Evolutionary conservation across 2,113 vertebrate genomes (phyloP), one percentile per base, ranked within the genome.

Genomic region (Zapus hudsonius): DNA sequence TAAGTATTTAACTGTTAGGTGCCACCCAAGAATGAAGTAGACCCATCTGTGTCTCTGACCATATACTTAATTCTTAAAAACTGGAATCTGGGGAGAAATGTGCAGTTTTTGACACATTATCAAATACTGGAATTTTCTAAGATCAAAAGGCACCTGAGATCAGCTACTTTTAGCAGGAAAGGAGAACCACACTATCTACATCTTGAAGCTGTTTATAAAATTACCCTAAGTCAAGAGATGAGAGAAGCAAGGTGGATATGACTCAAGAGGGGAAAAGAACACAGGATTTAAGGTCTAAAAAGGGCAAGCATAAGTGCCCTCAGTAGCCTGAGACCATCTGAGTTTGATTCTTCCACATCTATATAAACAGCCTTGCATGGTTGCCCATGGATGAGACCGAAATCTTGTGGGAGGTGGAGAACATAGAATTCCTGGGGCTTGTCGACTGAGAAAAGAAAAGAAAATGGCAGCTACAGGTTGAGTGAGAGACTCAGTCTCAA

Each of bases 1-100:
- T n/a, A 85, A 88, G 47, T 86, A 72, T 52, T 81, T 91, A 78
- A 86, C 75, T 70, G 81, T 33, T 47, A 64, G 84, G 27, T 61
- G 15, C 17, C 13, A 29, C 33, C 59, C 83, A 33, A 38, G 22
- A 63, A 84, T 38, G 23, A 36, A 44, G 9, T 19, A 61, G 63
- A 85, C 38, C 78, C 36, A 91, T 91, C 79, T 61, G 25, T 70
- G 29, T 11, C 57, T 93, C 27, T 31, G 8, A 10, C 25, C 2
- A 59, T 38, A 22, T 8, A 13, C 33, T 47, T 8, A 84, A 93
- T 44, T 40, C 1, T 59, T 17, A 17, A n/a, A 38, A 82, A 15
- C 63, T 44, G 29, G 27, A 89, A 82, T 42, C 63, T 63, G 79
- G 64, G 94, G 11, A 69, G 12, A 81, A 61, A 33, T 11, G 5